Conservation (phyloP, 2,888 invertebrate species). For the Loripinus fragilis region DNA sequence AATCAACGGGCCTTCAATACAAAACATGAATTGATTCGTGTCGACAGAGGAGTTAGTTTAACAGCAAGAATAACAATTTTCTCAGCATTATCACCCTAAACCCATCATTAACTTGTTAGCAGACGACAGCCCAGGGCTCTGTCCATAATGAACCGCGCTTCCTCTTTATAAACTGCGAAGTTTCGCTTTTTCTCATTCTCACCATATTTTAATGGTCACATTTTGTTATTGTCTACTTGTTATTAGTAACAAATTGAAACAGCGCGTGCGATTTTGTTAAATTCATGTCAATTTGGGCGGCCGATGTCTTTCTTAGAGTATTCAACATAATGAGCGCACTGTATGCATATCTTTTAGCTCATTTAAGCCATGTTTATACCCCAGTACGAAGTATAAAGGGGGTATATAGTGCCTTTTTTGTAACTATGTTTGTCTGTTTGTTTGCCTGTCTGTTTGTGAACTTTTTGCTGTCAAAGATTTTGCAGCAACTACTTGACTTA, state of each 20-base stretch:
- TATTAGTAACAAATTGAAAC: neutral
- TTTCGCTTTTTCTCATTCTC: neutral
- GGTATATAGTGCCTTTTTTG: no score
- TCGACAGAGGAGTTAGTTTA: constrained; percentile 9
- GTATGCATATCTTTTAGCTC: no score
- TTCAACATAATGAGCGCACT: no score
- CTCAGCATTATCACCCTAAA: constrained; percentile 18
- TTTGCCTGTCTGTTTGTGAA: no score
- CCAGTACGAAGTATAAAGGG: no score
- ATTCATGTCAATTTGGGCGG: no score
- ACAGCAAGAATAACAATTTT: constrained; percentile 10
- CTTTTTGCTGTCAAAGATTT: no score
- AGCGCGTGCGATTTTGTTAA: neutral
- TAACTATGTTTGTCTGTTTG: no score
- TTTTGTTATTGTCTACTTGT: neutral
- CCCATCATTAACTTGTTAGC: constrained; percentile 20
- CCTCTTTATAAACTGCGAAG: constrained; percentile 8
- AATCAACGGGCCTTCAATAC: neutral
- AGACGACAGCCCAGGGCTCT: neutral
- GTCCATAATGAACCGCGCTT: constrained; percentile 14
- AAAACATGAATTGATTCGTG: neutral
- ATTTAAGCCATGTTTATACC: no score
- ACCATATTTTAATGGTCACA: neutral
- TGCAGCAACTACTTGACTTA: no score
- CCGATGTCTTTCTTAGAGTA: no score